A percentile compares a stretch with the other conserved stretches of the same genome.
Evolutionary conservation across 2,888 invertebrate species (phyloP).

Genomic region (Leucophenga maculata): DNA sequence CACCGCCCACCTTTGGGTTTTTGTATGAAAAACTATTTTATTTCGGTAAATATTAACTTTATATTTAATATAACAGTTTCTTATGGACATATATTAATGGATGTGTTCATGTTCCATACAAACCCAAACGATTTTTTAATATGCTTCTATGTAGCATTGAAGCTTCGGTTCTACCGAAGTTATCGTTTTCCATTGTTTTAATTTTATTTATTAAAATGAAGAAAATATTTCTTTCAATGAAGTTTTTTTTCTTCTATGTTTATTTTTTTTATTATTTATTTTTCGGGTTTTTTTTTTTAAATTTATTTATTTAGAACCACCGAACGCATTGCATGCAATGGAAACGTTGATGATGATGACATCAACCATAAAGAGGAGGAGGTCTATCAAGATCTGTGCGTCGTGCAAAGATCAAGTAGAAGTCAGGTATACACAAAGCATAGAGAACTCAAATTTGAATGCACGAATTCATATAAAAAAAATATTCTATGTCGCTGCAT

Average conservation of each 20-base stretch:
- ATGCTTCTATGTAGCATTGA: too few species aligned
- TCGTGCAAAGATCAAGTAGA: conserved; percentile 76
- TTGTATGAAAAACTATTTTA: too few species aligned
- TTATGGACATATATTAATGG: too few species aligned
- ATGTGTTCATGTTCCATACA: too few species aligned
- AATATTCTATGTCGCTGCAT: conserved; percentile 31
- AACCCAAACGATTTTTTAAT: too few species aligned
- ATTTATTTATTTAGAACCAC: conserved; percentile 74
- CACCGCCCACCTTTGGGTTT: too few species aligned
- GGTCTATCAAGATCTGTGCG: conserved; percentile 95
- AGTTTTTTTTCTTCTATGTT: background rate
- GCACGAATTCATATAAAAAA: conserved; percentile 32
- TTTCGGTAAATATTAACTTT: too few species aligned
- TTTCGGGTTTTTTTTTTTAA: conserved; percentile 33
- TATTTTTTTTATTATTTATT: conserved; percentile 28
- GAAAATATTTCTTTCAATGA: background rate
- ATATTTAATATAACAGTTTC: too few species aligned
- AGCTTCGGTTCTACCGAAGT: too few species aligned
- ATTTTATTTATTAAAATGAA: background rate
- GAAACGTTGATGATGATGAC: conserved; percentile 71
- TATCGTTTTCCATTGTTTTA: background rate
- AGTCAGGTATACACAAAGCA: conserved; percentile 71
- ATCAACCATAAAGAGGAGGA: conserved; percentile 83
- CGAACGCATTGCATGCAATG: conserved; percentile 72
- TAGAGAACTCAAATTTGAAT: conserved; percentile 7